Evolutionary conservation across 2,113 vertebrate species (phyloP), one percentile per base, ranked within the genome.

Genomic region (Aldabrachelys gigantea): DNA sequence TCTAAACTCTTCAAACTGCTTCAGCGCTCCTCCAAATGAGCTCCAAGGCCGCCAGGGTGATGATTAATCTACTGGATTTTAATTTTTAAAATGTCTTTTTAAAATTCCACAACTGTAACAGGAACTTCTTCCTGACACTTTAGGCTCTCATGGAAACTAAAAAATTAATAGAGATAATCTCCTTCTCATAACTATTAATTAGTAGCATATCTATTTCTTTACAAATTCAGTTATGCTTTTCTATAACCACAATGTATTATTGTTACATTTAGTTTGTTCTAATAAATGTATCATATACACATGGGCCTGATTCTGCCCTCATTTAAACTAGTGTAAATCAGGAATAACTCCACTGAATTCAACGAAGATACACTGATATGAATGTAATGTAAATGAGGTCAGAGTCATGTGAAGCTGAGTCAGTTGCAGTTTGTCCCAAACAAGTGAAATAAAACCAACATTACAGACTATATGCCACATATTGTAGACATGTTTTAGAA

Each of bases 41-140:
- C 8, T 79, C 93, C 1, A 91, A 93, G 83, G 4, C 5, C 57
- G 91, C 13, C 3, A 41, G 47, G 27, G 47, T 92, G 85, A 88
- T 24, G 82, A 82, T 75, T 50, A 24, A 92, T 94, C 85, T 92
- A 80, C 76, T 88, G 25, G 83, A 91, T 82, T 91, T 95, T 92
- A 75, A 93, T 94, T 94, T 91, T 47, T 11, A 22, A 72, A 72
- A 87, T 80, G 31, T 49, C 2, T 4, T 85, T 85, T 89, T 78
- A 88, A 91, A 78, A 81, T 94, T 93, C 65, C 78, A 9, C 4
- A 54, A 24, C 84, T 84, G 54, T 3, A 57, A 16, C 44, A 54
- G 35, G 11, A 92, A 87, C 7, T 27, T 91, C 19, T 82, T 44
- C 85, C 12, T 82, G 25, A 82, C 84, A 89, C 14, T 87, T 97